A percentile compares a stretch with the other conserved stretches of the same genome.
Evolutionary conservation across 2,797 vertebrate species (phyloP).

Genomic region (Carcharodon carcharias): DNA sequence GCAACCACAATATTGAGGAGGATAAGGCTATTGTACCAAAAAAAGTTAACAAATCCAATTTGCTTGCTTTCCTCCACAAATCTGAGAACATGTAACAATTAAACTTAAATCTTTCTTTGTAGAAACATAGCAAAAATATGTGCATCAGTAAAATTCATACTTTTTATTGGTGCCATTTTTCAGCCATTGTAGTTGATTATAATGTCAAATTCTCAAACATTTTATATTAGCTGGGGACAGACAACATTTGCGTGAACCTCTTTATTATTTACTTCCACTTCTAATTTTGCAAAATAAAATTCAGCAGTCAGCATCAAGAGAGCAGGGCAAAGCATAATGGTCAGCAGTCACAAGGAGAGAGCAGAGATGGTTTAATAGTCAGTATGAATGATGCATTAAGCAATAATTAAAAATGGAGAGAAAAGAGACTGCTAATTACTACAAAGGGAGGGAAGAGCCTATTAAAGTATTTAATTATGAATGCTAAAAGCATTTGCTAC

Average conservation of each 20-base stretch:
- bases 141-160: not conserved
- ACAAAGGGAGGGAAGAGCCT: not conserved
- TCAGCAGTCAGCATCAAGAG: not conserved
- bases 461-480: not conserved
- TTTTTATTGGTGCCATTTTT: not conserved
- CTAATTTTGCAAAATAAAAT: not conserved
- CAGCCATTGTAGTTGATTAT: not conserved
- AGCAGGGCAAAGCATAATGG: not conserved
- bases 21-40: not conserved
- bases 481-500: not conserved
- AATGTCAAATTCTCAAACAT: not conserved
- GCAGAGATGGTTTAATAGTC: not conserved
- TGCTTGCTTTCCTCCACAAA: not conserved
- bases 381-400: not conserved
- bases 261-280: not conserved
- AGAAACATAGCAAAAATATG: not conserved
- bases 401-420: not conserved
- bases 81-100: not conserved
- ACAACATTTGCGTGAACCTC: not conserved
- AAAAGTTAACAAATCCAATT: not conserved
- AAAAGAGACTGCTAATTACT: not conserved
- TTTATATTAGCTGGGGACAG: not conserved
- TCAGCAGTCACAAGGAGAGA: not conserved
- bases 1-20: not conserved
- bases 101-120: not conserved